phyloP scores from a whole-genome alignment of 2,113 vertebrate genomes.

The Chunga burmeisteri region DNA sequence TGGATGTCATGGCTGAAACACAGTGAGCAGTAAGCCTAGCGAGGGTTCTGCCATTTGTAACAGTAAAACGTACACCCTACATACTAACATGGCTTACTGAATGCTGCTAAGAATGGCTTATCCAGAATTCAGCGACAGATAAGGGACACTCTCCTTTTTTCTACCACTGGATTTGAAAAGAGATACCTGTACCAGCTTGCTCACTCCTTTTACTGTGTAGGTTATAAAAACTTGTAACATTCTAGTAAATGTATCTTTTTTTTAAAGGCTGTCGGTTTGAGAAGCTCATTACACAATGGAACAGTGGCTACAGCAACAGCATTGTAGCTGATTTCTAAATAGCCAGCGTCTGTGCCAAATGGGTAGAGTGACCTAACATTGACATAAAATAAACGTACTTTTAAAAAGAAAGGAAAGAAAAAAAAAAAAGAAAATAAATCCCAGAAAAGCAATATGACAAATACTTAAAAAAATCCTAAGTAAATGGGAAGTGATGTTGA shows the following conservation, averaged over 20 bases:
- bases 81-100: background rate
- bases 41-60: background rate
- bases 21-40: background rate
- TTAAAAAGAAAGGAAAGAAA: background rate
- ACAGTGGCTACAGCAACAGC: background rate
- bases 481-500: background rate
- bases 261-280: background rate
- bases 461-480: background rate
- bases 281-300: background rate
- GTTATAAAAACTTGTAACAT: background rate
- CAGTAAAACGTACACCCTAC: background rate
- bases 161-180: background rate
- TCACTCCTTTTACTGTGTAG: background rate
- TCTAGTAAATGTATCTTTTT: background rate
- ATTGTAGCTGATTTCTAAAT: background rate
- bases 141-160: background rate
- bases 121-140: background rate
- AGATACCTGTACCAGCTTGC: background rate
- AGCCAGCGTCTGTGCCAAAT: background rate
- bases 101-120: background rate
- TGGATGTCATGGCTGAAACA: background rate
- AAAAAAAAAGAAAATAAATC: background rate
- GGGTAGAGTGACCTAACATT: background rate
- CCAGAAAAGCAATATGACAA: background rate
- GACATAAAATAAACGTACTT: background rate